These are phyloP conservation scores for Holothuria leucospilota DNA, from an alignment of 53 echinoderm and acorn worm genomes.

Conservation along the genomic window DNA sequence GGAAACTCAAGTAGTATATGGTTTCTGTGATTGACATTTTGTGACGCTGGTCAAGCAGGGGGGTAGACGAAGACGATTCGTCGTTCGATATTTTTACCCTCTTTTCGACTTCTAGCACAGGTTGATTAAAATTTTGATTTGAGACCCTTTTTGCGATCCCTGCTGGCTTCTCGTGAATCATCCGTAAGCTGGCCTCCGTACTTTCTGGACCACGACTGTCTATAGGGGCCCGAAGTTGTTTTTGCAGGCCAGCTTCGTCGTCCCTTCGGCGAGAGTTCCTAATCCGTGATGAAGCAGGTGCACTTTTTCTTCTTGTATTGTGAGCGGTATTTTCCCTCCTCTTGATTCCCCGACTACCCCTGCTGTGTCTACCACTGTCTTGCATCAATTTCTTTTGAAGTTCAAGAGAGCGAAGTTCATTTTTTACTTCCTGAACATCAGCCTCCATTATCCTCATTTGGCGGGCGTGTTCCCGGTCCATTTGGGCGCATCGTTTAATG, in stretches of 20 bases:
- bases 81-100: background rate
- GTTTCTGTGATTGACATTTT: conserved; percentile 24
- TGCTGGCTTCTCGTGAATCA: no score
- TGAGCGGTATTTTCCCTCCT: background rate
- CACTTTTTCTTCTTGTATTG: no score
- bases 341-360: background rate
- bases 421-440: conserved; percentile 20
- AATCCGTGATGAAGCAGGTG: no score
- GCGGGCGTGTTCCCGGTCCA: conserved; percentile 23
- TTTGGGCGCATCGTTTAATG: background rate
- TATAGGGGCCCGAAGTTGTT: no score
- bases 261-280: no score
- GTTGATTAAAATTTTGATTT: no score
- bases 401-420: conserved; percentile 9
- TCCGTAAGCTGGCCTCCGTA: no score
- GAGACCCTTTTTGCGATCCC: no score
- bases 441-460: conserved; percentile 30
- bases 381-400: conserved; percentile 1
- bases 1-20: conserved; percentile 25
- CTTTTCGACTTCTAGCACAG: no score
- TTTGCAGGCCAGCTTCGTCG: no score
- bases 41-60: background rate
- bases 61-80: background rate
- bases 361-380: background rate
- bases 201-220: no score